phyloP scores from a whole-genome alignment of 2,113 vertebrate genomes.

The Donacobius atricapilla region DNA sequence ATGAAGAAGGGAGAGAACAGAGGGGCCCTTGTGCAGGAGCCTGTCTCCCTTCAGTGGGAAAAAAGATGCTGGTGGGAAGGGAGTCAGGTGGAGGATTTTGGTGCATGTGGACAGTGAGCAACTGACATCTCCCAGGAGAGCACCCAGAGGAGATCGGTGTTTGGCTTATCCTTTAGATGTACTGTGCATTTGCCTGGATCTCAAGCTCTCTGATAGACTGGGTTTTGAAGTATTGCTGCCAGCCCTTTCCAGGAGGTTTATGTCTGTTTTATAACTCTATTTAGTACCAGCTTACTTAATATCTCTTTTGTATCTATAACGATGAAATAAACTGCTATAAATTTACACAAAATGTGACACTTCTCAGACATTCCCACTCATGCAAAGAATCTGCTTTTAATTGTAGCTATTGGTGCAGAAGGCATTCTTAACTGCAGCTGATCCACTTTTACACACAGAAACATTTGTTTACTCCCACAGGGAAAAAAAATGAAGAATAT shows the following conservation, averaged over 20 bases:
- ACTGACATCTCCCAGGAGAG: background rate
- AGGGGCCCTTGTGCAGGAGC: rapidly evolving
- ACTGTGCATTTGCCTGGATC: background rate
- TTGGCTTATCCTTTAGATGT: background rate
- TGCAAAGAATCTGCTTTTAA: background rate
- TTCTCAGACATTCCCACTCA: background rate
- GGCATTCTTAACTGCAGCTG: background rate
- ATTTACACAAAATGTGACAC: background rate
- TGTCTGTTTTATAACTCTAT: background rate
- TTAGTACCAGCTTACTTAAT: background rate
- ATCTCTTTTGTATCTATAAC: background rate
- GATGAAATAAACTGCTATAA: background rate
- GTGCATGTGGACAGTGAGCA: rapidly evolving
- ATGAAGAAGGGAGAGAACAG: background rate
- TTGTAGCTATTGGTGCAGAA: background rate
- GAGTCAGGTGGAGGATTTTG: background rate
- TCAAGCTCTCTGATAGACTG: background rate
- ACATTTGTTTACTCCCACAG: background rate
- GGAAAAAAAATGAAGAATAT: background rate
- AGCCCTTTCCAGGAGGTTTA: background rate
- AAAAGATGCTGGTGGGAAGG: background rate
- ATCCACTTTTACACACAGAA: background rate
- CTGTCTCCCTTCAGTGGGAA: rapidly evolving
- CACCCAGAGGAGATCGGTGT: rapidly evolving
- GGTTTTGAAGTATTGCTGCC: background rate